Evolutionary conservation across 2,113 vertebrate species (phyloP).

Genomic region (Dromaius novaehollandiae): DNA sequence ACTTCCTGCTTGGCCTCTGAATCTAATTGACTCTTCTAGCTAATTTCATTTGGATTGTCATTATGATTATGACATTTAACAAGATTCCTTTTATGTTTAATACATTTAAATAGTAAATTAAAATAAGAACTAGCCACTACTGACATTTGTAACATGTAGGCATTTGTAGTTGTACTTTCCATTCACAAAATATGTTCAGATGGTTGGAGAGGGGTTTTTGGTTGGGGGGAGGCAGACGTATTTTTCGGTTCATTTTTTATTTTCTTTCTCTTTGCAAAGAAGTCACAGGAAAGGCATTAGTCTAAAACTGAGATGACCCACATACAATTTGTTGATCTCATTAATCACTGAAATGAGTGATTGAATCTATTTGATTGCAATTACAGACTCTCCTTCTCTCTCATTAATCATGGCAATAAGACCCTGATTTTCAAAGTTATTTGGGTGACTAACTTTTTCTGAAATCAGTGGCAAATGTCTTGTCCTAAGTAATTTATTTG

Average conservation of each 20-base stretch:
- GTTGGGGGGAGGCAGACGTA: background rate
- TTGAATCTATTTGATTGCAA: conserved; percentile 66
- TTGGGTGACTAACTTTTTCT: background rate
- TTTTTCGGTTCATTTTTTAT: background rate
- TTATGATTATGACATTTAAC: conserved; percentile 69
- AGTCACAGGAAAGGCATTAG: background rate
- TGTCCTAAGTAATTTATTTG: background rate
- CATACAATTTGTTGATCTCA: conserved; percentile 31
- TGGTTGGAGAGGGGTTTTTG: background rate
- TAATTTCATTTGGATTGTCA: conserved; percentile 63
- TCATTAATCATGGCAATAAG: conserved; percentile 53
- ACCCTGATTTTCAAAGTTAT: conserved; percentile 37
- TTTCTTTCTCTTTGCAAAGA: background rate
- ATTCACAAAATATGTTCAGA: background rate
- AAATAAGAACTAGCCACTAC: conserved; percentile 23
- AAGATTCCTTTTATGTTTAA: conserved; percentile 54
- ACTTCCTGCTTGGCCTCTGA: conserved; percentile 59
- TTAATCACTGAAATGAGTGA: conserved; percentile 54
- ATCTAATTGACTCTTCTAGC: conserved; percentile 62
- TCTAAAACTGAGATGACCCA: conserved; percentile 45
- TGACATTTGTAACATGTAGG: conserved; percentile 3
- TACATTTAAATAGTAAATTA: conserved; percentile 52
- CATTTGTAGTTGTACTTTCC: background rate
- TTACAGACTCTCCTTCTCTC: conserved; percentile 20
- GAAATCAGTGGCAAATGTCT: background rate